phyloP scores from a whole-genome alignment of 2,888 invertebrate species.

The Furcula furcula region DNA sequence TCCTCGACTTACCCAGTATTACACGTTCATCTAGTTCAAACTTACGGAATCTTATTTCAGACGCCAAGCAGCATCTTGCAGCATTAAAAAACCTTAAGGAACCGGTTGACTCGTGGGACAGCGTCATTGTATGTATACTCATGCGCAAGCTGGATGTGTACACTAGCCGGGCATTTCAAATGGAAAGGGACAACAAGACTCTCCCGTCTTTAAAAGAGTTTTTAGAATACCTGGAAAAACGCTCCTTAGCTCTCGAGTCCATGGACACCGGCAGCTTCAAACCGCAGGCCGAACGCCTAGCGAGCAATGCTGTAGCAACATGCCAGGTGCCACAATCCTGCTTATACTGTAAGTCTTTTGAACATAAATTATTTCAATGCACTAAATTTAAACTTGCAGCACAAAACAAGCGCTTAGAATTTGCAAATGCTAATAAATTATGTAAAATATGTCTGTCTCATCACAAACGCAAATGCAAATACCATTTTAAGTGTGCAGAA shows the following conservation, averaged over 20 bases:
- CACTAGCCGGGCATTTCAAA: not conserved
- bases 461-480: not conserved
- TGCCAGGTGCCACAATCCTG: no score
- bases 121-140: not conserved
- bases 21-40: not conserved
- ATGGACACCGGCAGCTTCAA: not conserved
- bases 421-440: not conserved
- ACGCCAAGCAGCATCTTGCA: slow-evolving; percentile 1
- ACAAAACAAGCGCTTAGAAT: not conserved
- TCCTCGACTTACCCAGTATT: not conserved
- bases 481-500: not conserved
- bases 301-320: not conserved
- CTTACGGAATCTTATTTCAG: not conserved
- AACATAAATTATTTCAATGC: not conserved
- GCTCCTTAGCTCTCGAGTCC: not conserved
- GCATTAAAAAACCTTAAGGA: slow-evolving; percentile 1
- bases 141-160: not conserved
- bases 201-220: not conserved
- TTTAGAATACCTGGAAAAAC: not conserved
- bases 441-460: not conserved
- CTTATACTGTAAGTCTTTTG: not conserved
- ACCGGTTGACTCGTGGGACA: slow-evolving; percentile 2
- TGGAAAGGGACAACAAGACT: not conserved
- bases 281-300: not conserved
- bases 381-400: not conserved